Evolutionary conservation across 2,888 invertebrate species (phyloP), one percentile per base, ranked within the genome.

Genomic region (Tiliacea aurago): DNA sequence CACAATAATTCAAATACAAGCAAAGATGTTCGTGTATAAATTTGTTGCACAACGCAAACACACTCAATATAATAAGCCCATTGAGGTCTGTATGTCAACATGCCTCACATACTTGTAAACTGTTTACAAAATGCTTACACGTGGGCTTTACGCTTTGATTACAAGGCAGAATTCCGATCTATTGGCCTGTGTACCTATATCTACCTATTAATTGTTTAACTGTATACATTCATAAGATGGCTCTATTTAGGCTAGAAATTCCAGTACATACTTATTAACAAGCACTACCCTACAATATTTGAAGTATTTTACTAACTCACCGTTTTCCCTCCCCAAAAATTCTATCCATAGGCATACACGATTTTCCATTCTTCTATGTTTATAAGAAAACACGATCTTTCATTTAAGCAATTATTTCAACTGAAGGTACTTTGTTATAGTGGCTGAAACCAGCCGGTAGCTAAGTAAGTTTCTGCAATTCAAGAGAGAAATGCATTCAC

Each of bases 121-220:
- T 76, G 63, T 76, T 76, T 80, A 76, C 63, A 73, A 73, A 64
- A 65, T 73, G 49, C 55, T 28, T 18, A 77, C 53, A 65, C 59
- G 61, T 73, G 73, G 74, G 63, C 4, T 73, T 77, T 10, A 33
- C 41, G 53, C 18, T 70, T 73, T 73, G 53, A 80, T 64, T 77
- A 80, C 65, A 59, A 43, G 58, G 33, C 73, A 55, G 55, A 61
- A 77, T 80, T 55, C 74, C 53, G 41, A 73, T 64, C 63, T 64
- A 47, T 51, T 37, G 33, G 45, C 28, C 20, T 51, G 15, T 43
- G n/a, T 18, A 28, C 9, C n/a, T n/a, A n/a, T 18, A 37, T 37
- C 1, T 62, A 61, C 15, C n/a, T n/a, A n/a, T 61, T 28, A 11
- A 47, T 47, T 47, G 33, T 33, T 47, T 20, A 63, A 33, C 53